Evolutionary conservation across 2,888 invertebrate species (phyloP).

Genomic region (Hirtodrosophila histrioides): DNA sequence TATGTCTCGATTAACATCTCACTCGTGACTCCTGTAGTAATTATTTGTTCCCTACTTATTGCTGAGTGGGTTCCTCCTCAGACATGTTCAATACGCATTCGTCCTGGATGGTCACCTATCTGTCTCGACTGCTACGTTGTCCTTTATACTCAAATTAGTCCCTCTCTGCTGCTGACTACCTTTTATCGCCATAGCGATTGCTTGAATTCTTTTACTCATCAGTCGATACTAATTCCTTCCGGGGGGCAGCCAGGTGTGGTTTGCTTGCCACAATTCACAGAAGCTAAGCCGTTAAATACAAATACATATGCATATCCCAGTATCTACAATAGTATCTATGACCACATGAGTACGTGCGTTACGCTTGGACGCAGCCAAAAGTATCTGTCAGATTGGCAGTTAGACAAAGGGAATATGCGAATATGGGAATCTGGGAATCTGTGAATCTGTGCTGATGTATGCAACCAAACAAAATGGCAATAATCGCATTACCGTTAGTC

Average conservation of each 20-base stretch:
- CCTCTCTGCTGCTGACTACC: too few relatives aligned
- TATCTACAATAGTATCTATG: conserved; percentile 28
- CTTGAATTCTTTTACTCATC: conserved; percentile 3
- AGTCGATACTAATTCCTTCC: too few relatives aligned
- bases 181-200: not conserved
- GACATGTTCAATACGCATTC: too few relatives aligned
- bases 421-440: conserved; percentile 16
- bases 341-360: conserved; percentile 46
- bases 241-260: too few relatives aligned
- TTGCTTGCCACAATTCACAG: conserved; percentile 1
- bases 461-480: conserved; percentile 49
- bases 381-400: conserved; percentile 35
- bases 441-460: conserved; percentile 12
- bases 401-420: conserved; percentile 24
- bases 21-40: too few relatives aligned
- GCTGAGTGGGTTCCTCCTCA: too few relatives aligned
- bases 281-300: conserved; percentile 17
- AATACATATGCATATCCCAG: conserved; percentile 11
- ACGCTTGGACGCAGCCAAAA: conserved; percentile 2
- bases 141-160: too few relatives aligned
- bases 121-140: too few relatives aligned
- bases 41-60: too few relatives aligned
- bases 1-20: too few relatives aligned
- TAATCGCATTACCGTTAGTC: conserved; percentile 70
- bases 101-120: too few relatives aligned